These are phyloP conservation scores for Allobates femoralis DNA, from an alignment of 2,797 vertebrate genomes.

Conservation along the genomic window DNA sequence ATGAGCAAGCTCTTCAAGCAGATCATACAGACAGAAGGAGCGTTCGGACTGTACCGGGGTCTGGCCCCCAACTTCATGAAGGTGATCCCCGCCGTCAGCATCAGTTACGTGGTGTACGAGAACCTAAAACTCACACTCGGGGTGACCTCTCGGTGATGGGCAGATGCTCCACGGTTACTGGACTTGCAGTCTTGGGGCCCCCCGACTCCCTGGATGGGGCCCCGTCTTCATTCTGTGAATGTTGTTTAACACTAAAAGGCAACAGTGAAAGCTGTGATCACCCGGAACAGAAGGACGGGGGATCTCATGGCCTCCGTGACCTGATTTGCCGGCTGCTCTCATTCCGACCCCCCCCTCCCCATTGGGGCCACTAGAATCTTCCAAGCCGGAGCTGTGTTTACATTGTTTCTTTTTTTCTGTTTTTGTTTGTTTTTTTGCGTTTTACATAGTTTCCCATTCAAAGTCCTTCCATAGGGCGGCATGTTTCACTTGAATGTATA, in stretches of 20 bases:
- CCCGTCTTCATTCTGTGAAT: conserved; percentile 92
- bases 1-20: conserved; percentile 92
- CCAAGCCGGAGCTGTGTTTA: conserved; percentile 46
- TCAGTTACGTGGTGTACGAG: conserved; percentile 97
- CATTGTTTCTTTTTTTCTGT: conserved; percentile 28
- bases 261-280: conserved; percentile 78
- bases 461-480: conserved; percentile 57
- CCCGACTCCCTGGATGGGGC: conserved; percentile 64
- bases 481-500: conserved; percentile 59
- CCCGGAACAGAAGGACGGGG: conserved; percentile 62
- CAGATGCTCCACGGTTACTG: conserved; percentile 48
- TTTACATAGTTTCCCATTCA: conserved; percentile 38
- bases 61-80: conserved; percentile 97
- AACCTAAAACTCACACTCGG: conserved; percentile 91
- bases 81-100: conserved; percentile 97
- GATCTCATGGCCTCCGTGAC: conserved; percentile 59
- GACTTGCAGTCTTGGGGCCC: conserved; percentile 68
- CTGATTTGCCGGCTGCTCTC: conserved; percentile 65
- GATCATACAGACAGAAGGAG: conserved; percentile 90
- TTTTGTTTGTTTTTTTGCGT: conserved; percentile 39
- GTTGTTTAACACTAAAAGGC: conserved; percentile 78
- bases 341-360: conserved; percentile 63
- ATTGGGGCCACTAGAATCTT: conserved; percentile 59
- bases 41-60: conserved; percentile 90
- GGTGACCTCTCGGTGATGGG: conserved; percentile 86